Evolutionary conservation across 2,888 invertebrate species (phyloP).

Genomic region (Caenorhabditis becei): DNA sequence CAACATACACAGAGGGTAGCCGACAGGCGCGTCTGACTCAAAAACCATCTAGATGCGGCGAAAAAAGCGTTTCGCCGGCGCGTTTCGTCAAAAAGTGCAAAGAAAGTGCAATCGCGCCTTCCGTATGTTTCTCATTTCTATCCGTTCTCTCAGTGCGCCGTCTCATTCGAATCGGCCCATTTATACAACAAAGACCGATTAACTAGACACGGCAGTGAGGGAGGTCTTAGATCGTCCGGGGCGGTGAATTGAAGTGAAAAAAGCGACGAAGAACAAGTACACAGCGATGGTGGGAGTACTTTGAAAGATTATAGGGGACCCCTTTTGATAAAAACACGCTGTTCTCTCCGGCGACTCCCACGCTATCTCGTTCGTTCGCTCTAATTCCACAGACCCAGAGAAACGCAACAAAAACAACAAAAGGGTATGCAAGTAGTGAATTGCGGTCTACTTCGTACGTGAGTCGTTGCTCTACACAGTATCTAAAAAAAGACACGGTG

Average conservation of each 20-base stretch:
- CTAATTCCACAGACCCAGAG: constrained; percentile 15
- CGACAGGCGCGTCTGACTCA: constrained; percentile 15
- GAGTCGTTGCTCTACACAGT: constrained; percentile 11
- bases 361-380: not conserved
- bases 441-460: constrained; percentile 17
- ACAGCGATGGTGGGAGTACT: not conserved
- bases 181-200: constrained; percentile 46
- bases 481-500: constrained; percentile 9
- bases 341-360: not conserved
- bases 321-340: not conserved
- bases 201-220: constrained; percentile 17
- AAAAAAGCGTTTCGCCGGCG: constrained; percentile 18
- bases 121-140: constrained; percentile 16
- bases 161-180: constrained; percentile 10
- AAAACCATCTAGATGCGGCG: not conserved
- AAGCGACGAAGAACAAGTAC: not conserved
- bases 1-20: constrained; percentile 26
- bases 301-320: not conserved
- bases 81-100: constrained; percentile 44
- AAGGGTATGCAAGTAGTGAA: constrained; percentile 48
- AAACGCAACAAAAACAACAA: constrained; percentile 34
- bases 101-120: constrained; percentile 50
- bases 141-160: not conserved
- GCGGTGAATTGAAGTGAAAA: not conserved
- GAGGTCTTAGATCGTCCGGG: not conserved